Conservation (phyloP, 2,113 vertebrate species). For the Ailuropoda melanoleuca region DNA sequence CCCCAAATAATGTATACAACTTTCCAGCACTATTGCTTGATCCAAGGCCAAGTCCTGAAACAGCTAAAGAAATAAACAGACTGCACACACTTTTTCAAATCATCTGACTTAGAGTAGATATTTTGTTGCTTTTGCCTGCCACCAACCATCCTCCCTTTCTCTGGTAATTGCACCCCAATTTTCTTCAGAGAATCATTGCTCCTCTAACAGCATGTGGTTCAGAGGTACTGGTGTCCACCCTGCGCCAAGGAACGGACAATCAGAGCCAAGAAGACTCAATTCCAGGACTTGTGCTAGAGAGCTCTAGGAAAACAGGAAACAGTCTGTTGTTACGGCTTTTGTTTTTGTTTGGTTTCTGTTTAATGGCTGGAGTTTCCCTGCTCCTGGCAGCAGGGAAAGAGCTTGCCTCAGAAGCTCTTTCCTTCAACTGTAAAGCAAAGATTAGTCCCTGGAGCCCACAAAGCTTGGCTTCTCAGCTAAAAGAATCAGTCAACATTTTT, state of each 20-base stretch:
- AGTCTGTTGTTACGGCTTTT: neutral
- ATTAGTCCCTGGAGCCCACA: neutral
- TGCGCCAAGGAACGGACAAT: neutral
- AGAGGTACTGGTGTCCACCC: neutral
- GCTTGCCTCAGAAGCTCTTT: neutral
- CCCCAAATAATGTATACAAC: neutral
- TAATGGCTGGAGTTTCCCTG: neutral
- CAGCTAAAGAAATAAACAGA: neutral
- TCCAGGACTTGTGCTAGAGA: neutral
- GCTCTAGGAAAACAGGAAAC: neutral
- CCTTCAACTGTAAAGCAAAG: neutral
- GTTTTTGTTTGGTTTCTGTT: neutral
- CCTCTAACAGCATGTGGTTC: neutral
- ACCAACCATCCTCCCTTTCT: neutral
- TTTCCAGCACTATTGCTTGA: neutral
- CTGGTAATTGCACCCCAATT: neutral
- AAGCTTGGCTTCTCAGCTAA: neutral
- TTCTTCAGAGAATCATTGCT: neutral
- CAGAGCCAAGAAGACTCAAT: neutral
- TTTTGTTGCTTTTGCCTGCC: neutral
- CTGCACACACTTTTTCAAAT: neutral
- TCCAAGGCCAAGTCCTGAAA: neutral
- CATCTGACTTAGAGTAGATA: neutral
- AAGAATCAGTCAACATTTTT: neutral
- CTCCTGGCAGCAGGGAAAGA: neutral